Evolutionary conservation across 2,888 invertebrate genomes (phyloP), one percentile per base, ranked within the genome.

Genomic region (Chloroclysta siterata): DNA sequence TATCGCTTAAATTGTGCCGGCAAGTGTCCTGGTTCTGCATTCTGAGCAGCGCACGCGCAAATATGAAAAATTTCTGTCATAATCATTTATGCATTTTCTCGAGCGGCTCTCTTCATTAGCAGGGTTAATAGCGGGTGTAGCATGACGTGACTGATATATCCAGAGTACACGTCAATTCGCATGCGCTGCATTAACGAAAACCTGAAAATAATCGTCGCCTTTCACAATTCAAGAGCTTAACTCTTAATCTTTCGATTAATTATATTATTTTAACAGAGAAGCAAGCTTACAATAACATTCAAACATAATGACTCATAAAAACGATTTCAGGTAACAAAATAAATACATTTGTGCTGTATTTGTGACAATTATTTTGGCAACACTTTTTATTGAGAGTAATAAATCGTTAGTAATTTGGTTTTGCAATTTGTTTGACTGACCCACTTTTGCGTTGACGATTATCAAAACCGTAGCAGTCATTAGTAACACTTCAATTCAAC

Each of bases 191-290:
- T 83, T 79, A 76, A 79, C 73, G 67, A 80, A 85, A 83, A 83
- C 78, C 73, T 74, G 78, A 78, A 77, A 77, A 46, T 71, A 76
- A 63, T 75, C 67, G 64, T 72, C 63, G 74, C 79, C 84, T 85
- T 87, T 85, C 83, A 83, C 85, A 81, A 81, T 76, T 67, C 70
- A 78, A 76, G 84, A 83, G 86, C 82, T 81, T 86, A 84, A 79
- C 75, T 75, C 76, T 84, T 81, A 79, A 83, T 78, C 71, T 79
- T 73, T 72, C 75, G 72, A 82, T 80, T 76, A 71, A 80, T 76
- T 80, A 80, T 79, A 80, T 81, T 76, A 83, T 84, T 81, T 80
- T 29, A 50, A 78, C 71, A 71, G 74, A 73, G 62, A 70, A 70
- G 68, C 64, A 52, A 63, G 59, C 54, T 71, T 73, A 73, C 76